These are phyloP conservation scores for Lota lota DNA, from an alignment of 2,113 vertebrate genomes.

Conservation along the genomic window DNA sequence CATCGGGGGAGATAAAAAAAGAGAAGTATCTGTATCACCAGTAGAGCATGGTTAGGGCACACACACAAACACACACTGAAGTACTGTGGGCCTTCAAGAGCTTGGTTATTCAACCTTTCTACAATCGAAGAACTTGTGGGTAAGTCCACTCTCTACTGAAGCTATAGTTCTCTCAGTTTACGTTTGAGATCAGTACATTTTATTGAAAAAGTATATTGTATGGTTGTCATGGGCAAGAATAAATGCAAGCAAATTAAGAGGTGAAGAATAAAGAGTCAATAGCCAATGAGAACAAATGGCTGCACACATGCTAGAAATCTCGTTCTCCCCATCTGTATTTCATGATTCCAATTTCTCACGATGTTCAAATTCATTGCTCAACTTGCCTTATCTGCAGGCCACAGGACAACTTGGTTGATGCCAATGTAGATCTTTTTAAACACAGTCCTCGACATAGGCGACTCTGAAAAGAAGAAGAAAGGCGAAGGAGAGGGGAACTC, in stretches of 20 bases:
- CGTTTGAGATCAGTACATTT: no score
- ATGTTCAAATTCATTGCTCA: no score
- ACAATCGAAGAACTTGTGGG: neutral
- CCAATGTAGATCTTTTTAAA: neutral
- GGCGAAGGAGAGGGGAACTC: neutral
- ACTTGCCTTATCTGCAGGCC: neutral
- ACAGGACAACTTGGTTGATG: neutral
- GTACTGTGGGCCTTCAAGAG: neutral
- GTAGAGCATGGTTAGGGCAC: neutral
- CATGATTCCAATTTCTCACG: no score
- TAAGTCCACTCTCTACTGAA: no score
- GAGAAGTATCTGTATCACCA: neutral
- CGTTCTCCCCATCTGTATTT: no score
- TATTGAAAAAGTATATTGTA: no score
- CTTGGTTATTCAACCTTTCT: neutral
- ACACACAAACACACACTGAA: neutral
- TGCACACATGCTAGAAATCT: no score
- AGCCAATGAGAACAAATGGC: no score
- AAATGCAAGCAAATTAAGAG: no score
- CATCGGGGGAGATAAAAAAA: neutral
- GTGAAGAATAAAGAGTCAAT: no score
- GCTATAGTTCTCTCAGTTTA: no score
- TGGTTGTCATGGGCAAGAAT: no score
- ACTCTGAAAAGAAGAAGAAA: neutral
- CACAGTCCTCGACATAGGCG: neutral